Percentiles rank a stretch among this genome's conserved stretches.
Conservation (phyloP, 92 coral and sea anemone genomes). For the Umimayanthus kanabou region DNA sequence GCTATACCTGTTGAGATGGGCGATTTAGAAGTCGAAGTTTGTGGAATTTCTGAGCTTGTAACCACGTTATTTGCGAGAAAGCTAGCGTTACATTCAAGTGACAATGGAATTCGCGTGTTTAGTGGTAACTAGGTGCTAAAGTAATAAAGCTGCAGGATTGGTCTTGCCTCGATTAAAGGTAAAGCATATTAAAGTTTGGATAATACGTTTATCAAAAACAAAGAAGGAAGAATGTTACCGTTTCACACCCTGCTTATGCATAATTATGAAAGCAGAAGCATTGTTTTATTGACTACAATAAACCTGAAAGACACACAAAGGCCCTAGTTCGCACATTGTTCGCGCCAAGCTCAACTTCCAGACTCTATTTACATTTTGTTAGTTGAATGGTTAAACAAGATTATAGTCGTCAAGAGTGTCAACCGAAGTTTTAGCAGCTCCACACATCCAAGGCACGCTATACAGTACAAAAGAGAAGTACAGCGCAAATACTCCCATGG, state of each 20-base stretch:
- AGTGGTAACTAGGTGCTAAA: too few species aligned
- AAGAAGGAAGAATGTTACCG: slow-evolving; percentile 1
- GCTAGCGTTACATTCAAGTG: neutral
- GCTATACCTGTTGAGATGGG: neutral
- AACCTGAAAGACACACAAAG: slow-evolving; percentile 7
- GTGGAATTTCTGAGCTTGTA: neutral
- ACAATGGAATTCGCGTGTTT: neutral
- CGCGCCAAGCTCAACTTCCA: neutral
- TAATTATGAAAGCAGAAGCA: neutral
- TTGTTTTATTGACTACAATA: neutral
- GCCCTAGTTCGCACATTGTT: slow-evolving; percentile 22
- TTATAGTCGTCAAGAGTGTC: neutral
- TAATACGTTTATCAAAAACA: slow-evolving; percentile 1
- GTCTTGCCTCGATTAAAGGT: neutral
- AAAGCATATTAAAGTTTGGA: neutral
- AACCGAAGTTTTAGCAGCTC: neutral
- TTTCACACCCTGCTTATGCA: neutral
- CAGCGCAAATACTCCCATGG: neutral
- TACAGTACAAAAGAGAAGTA: slow-evolving; percentile 28
- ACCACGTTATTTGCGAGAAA: neutral
- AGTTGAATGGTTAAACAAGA: slow-evolving; percentile 26
- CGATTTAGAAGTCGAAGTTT: neutral
- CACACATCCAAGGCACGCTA: neutral
- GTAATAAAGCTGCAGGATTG: neutral
- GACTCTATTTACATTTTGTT: slow-evolving; percentile 35